phyloP scores from a whole-genome alignment of 2,797 vertebrate species.

The Xerus rutilus region DNA sequence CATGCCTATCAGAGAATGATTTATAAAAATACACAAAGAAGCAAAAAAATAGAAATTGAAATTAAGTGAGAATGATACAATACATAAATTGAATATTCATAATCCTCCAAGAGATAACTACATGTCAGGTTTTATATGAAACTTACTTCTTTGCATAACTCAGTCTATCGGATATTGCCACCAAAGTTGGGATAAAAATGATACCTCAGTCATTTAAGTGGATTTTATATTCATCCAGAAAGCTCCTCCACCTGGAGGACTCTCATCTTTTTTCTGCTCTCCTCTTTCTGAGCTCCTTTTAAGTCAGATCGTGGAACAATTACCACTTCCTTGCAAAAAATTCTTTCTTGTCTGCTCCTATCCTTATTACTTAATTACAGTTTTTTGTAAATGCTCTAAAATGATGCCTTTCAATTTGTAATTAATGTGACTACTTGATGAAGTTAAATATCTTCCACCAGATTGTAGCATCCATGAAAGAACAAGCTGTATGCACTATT shows the following conservation, averaged over 20 bases:
- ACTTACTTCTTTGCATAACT: not conserved
- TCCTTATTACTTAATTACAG: not conserved
- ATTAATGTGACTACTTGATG: not conserved
- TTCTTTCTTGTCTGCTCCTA: not conserved
- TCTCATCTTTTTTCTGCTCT: not conserved
- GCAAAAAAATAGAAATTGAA: not conserved
- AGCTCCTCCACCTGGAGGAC: not conserved
- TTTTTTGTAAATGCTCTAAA: not conserved
- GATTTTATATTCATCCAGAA: not conserved
- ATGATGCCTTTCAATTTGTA: not conserved
- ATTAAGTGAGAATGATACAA: not conserved
- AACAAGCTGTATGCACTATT: not conserved
- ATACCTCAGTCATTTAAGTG: not conserved
- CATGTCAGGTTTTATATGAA: not conserved
- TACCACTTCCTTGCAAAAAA: not conserved
- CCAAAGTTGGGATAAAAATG: not conserved
- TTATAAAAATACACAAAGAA: not conserved
- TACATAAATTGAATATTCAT: not conserved
- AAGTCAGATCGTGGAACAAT: not conserved
- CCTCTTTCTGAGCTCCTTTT: not conserved
- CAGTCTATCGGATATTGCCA: not conserved
- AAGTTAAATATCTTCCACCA: not conserved
- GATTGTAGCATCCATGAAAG: not conserved
- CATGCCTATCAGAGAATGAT: not conserved
- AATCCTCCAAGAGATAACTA: not conserved